Percentiles rank a stretch among this genome's conserved stretches.
These are phyloP conservation scores for Himantopus leucocephalus DNA, from an alignment of 2,113 vertebrate genomes.

Conservation along the genomic window DNA sequence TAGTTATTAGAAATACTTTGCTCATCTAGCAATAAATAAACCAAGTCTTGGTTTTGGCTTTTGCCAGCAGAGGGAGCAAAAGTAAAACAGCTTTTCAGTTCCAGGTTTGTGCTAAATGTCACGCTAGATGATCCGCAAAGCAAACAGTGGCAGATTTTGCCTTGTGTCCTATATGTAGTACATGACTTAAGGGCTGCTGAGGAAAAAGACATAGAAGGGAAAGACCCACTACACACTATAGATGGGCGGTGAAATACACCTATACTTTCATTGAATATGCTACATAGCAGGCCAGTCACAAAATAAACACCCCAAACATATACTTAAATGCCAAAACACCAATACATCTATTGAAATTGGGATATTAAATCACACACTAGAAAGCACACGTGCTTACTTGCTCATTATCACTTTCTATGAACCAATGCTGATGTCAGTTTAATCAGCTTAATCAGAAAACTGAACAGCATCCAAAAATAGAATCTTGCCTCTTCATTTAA, in stretches of 20 bases:
- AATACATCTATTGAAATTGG: neutral
- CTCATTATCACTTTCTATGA: neutral
- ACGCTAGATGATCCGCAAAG: neutral
- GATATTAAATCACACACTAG: neutral
- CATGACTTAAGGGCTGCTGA: neutral
- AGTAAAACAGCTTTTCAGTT: neutral
- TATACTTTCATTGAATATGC: accelerated
- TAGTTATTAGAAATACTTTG: neutral
- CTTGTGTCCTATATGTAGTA: neutral
- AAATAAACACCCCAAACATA: neutral
- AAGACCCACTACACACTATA: neutral
- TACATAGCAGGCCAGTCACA: neutral
- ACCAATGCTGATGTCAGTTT: neutral
- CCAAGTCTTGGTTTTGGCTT: neutral
- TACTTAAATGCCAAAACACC: neutral
- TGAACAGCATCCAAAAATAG: neutral
- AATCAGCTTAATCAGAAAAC: constrained; percentile 20
- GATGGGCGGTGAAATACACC: neutral
- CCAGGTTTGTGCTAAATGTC: neutral
- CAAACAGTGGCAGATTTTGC: neutral
- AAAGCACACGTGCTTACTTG: neutral
- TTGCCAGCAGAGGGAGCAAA: constrained; percentile 37
- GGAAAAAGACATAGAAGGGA: neutral
- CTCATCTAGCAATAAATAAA: neutral
- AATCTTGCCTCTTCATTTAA: neutral